A percentile compares a stretch with the other conserved stretches of the same genome.
Conservation (phyloP, 1,140 invertebrate genomes). For the Dufourea novaeangliae region DNA sequence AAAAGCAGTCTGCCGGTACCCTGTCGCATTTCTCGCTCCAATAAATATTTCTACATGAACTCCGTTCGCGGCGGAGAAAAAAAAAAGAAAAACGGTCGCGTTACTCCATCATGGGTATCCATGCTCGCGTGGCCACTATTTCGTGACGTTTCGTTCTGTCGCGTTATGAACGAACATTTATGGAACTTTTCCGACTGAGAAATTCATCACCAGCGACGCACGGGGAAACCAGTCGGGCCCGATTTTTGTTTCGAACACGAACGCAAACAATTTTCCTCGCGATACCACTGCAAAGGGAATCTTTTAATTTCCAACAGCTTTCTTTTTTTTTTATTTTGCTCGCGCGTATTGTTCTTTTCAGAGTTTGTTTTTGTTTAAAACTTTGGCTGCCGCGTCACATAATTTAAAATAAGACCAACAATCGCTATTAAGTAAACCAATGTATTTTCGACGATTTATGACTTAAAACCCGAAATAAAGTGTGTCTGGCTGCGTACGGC, state of each 20-base stretch:
- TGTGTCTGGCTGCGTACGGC: too few species aligned
- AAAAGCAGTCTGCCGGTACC: neutral
- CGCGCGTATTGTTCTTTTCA: neutral
- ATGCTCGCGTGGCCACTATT: neutral
- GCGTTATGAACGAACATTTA: conserved; percentile 7
- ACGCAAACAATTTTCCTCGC: conserved; percentile 7
- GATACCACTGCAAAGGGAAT: neutral
- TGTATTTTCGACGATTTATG: too few species aligned
- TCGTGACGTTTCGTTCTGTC: neutral
- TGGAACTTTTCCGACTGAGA: neutral
- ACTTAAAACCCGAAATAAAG: too few species aligned
- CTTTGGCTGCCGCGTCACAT: neutral
- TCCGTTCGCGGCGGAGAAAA: neutral
- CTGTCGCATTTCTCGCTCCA: conserved; percentile 42
- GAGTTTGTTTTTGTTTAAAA: too few species aligned
- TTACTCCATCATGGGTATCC: conserved; percentile 4
- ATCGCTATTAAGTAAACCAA: too few species aligned
- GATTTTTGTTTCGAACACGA: neutral
- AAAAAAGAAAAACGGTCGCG: neutral
- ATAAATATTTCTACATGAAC: conserved; percentile 51
- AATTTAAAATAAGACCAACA: too few species aligned
- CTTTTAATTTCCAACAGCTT: conserved; percentile 12
- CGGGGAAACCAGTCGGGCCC: neutral
- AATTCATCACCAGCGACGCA: neutral
- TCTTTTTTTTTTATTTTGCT: neutral